These are phyloP conservation scores for Microcebus murinus DNA, from an alignment of 2,113 vertebrate genomes.

Conservation along the genomic window DNA sequence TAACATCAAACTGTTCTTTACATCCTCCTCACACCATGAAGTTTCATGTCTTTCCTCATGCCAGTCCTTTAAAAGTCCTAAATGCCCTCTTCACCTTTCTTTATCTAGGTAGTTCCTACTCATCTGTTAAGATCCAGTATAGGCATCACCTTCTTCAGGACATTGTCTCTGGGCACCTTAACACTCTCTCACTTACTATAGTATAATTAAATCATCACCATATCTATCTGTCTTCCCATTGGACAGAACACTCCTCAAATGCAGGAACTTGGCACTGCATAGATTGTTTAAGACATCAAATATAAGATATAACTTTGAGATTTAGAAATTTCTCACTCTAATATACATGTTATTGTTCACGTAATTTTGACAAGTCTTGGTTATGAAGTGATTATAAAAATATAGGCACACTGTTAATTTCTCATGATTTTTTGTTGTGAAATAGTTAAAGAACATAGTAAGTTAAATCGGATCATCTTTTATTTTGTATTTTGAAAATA, in stretches of 20 bases:
- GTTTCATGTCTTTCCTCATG: neutral
- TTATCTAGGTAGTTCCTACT: neutral
- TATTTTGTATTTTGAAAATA: slow-evolving; percentile 40
- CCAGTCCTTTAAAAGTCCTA: neutral
- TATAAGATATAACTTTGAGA: neutral
- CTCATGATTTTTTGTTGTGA: slow-evolving; percentile 2
- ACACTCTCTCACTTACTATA: neutral
- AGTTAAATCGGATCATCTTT: slow-evolving; percentile 15
- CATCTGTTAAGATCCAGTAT: neutral
- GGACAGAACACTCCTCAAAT: neutral
- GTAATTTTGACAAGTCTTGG: neutral
- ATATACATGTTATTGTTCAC: neutral
- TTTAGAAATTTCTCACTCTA: neutral
- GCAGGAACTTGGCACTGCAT: neutral
- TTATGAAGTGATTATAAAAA: slow-evolving; percentile 20
- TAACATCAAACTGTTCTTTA: neutral
- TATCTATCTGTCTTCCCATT: neutral
- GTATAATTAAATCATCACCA: neutral
- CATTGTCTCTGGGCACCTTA: neutral
- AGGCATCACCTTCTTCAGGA: neutral
- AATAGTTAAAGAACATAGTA: slow-evolving; percentile 5
- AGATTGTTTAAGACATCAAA: neutral
- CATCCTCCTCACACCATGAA: fast-evolving
- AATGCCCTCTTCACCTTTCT: neutral
- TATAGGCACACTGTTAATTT: neutral